Base-by-base conservation (phyloP, 2,113 vertebrate genomes). In the Microtus richardsoni region DNA sequence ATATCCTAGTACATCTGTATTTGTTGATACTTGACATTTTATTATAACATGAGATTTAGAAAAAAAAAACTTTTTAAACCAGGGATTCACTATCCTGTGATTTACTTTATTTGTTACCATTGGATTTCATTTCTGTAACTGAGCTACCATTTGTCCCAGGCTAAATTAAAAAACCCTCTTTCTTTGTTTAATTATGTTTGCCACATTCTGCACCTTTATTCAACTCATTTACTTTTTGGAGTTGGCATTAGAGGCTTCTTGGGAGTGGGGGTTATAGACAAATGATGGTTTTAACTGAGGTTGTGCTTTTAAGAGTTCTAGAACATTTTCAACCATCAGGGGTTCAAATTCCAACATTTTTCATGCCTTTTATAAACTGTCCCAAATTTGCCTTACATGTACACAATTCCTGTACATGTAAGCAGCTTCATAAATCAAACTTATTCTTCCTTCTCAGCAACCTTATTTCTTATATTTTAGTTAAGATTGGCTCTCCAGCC, bases 1-100 rank as follows among this genome's bases (percentile, higher is more conserved):
- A 97, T 95, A 60, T 82, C 73, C 88, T 49, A 70, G 64, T 95
- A 73, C 66, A 92, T 96, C 88, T 94, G 75, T 91, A 47, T 97
- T 95, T 97, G 79, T 97, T 94, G 94, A 95, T 88, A 92, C 39
- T 93, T 96, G 84, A 93, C 83, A 95, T 95, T 97, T 97, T 85
- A 28, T 91, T 96, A 82, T 86, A 96, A 97, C 94, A 92, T 95
- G 88, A 96, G 90, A 96, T 92, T 95, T 94, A 93, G 73, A 28
- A 92, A 24, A 44, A 93, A 62, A 14, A 58, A 5, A 5, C n/a
- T 68, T 92, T 58, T 88, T 94, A 91, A 97, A 93, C 94, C 33
- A 92, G 73, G 68, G 13, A 78, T 97, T 62, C 44, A 94, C 21
- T 89, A 75, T 93, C 30, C 62, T 85, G 60, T 94, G 60, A 88